phyloP scores from a whole-genome alignment of 2,888 invertebrate genomes.

The Sialis lutaria region DNA sequence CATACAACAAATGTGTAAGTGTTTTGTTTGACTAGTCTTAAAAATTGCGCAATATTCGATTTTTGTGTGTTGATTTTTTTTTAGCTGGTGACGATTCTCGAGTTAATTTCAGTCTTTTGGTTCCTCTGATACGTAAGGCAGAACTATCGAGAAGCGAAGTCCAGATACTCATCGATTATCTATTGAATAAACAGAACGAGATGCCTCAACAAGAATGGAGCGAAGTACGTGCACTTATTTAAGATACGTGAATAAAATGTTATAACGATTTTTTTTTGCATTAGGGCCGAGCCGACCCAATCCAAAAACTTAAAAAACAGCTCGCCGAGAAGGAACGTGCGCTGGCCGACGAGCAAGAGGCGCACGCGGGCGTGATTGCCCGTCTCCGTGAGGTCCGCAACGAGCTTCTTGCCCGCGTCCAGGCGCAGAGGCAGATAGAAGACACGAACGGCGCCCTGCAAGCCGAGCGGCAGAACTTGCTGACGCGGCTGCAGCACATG shows the following conservation, averaged over 20 bases:
- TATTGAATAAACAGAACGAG: slow-evolving; percentile 77
- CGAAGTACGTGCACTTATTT: slow-evolving; percentile 32
- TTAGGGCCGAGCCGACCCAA: slow-evolving; percentile 41
- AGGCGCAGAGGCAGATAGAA: slow-evolving; percentile 35
- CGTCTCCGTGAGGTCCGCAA: slow-evolving; percentile 63
- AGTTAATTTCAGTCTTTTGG: slow-evolving; percentile 48
- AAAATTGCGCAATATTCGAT: no score
- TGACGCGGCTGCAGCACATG: slow-evolving; percentile 42
- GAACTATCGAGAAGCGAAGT: slow-evolving; percentile 74
- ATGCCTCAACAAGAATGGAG: slow-evolving; percentile 73
- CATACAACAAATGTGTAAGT: slow-evolving; percentile 34
- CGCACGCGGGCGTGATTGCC: slow-evolving; percentile 54
- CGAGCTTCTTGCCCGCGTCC: slow-evolving; percentile 40
- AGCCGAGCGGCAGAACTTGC: slow-evolving; percentile 42
- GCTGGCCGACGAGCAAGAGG: slow-evolving; percentile 55
- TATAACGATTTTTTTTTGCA: background rate
- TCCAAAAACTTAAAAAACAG: slow-evolving; percentile 74
- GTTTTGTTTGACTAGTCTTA: background rate
- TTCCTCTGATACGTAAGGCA: slow-evolving; percentile 61
- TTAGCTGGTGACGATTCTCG: slow-evolving; percentile 50
- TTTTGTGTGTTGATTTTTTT: slow-evolving; percentile 4
- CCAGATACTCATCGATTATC: slow-evolving; percentile 73
- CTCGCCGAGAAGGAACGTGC: slow-evolving; percentile 73
- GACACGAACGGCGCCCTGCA: slow-evolving; percentile 34
- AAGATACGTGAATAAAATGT: background rate